A percentile compares a stretch with the other conserved stretches of the same genome.
Evolutionary conservation across 2,113 vertebrate genomes (phyloP).

Genomic region (Nesogale talazaci): DNA sequence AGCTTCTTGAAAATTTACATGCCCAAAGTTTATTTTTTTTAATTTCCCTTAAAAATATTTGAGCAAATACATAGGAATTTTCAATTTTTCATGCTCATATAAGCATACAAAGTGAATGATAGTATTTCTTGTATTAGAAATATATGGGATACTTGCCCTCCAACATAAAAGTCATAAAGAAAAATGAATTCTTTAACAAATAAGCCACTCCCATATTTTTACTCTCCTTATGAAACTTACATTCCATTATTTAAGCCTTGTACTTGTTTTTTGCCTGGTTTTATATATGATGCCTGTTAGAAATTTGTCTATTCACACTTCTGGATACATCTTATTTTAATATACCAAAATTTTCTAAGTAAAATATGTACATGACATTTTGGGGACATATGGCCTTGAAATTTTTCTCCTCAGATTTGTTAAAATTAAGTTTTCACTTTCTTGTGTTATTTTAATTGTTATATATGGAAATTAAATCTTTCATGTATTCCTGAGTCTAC

Average conservation of each 20-base stretch:
- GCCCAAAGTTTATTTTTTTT: conserved; percentile 24
- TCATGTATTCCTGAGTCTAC: background rate
- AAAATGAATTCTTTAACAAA: background rate
- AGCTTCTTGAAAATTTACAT: conserved; percentile 59
- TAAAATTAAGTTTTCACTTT: background rate
- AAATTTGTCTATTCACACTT: background rate
- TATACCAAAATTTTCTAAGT: background rate
- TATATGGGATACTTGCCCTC: background rate
- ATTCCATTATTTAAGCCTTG: background rate
- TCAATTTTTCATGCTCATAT: conserved; percentile 23
- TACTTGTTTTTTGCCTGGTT: background rate
- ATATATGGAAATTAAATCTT: background rate
- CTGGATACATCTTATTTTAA: background rate
- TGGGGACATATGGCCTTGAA: background rate
- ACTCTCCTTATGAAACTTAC: background rate
- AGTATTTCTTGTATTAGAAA: background rate
- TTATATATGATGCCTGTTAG: background rate
- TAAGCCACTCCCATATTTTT: background rate
- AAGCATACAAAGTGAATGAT: conserved; percentile 64
- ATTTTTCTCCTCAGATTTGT: background rate
- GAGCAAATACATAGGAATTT: conserved; percentile 40
- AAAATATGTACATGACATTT: background rate
- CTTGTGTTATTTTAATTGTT: background rate
- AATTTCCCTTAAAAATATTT: conserved; percentile 38
- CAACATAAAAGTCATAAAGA: background rate